Base-by-base conservation (phyloP, 2,113 vertebrate species). In the Rhinopomastus cyanomelas region DNA sequence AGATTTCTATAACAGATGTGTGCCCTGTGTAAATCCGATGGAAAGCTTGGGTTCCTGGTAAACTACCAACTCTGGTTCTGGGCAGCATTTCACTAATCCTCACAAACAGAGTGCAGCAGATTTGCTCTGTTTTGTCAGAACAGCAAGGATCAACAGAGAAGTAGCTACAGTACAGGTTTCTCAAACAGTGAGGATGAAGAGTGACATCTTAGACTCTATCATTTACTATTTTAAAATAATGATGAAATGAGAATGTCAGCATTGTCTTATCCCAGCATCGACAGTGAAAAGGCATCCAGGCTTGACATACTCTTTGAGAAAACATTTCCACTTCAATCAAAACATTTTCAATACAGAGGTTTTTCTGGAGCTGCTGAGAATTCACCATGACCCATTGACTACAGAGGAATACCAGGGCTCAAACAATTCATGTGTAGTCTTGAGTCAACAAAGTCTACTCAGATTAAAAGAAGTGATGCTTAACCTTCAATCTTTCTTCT, bases 71-170 rank as follows among this genome's bases (percentile, higher is more conserved):
- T 67, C 37, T 12, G 16, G 52, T 82, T 87, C 85, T 82, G 60
- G 87, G 81, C 87, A 94, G 44, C 67, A 56, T 80, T 87, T 92
- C 1, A 6, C 65, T 80, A 87, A 83, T 76, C 37, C 52, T 93
- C 64, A 42, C 62, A 86, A 87, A 44, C 22, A 91, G 66, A 82
- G 52, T 60, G 37, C 30, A 71, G 60, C 68, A 74, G 39, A 85
- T 92, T 81, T 92, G 34, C 22, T 71, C 42, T 89, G 55, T 80
- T 96, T 94, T 94, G 85, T 91, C 82, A 89, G 52, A 96, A 95
- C 67, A 92, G 53, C 66, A 69, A 82, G 60, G 48, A 87, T 89
- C 59, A 79, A 69, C 23, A 62, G 48, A 80, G 22, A 86, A 18
- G 27, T 27, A 82, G 32, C 37, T 82, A 34, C n/a, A 55, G n/a